A percentile compares a stretch with the other conserved stretches of the same genome.
These are phyloP conservation scores for Nasonia oneida DNA, from an alignment of 2,888 invertebrate genomes.

Conservation along the genomic window DNA sequence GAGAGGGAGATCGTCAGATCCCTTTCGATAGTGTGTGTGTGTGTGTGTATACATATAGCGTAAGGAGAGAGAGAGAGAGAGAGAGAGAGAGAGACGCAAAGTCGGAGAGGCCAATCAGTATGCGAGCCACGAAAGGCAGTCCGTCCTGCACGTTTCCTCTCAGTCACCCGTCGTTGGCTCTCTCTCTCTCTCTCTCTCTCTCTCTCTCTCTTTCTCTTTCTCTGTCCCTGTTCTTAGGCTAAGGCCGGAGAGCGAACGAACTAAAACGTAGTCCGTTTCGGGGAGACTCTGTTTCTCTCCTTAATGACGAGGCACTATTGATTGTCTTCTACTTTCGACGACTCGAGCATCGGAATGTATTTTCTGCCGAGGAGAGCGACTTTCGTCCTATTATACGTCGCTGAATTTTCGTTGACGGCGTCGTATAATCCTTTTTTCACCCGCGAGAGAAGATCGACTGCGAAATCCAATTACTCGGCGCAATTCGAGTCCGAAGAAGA, in stretches of 20 bases:
- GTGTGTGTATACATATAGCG: constrained; percentile 15
- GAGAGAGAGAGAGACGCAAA: constrained; percentile 51
- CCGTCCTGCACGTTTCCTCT: constrained; percentile 63
- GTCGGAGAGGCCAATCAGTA: constrained; percentile 74
- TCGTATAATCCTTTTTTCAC: background rate
- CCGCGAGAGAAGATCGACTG: background rate
- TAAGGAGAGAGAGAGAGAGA: background rate
- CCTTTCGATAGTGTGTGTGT: constrained; percentile 54
- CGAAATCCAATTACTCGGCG: background rate
- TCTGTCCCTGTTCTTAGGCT: constrained; percentile 64
- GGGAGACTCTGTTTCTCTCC: constrained; percentile 77
- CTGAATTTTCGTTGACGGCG: constrained; percentile 45
- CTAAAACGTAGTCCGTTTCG: constrained; percentile 76
- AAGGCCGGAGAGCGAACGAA: constrained; percentile 68
- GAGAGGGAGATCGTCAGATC: constrained; percentile 53
- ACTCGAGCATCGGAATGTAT: constrained; percentile 43
- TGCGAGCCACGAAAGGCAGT: constrained; percentile 77
- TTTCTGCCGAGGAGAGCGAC: constrained; percentile 36
- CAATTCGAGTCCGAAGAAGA: background rate
- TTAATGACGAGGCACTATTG: constrained; percentile 79
- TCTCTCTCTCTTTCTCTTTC: constrained; percentile 21
- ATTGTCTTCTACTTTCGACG: constrained; percentile 70
- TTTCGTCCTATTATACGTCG: background rate
- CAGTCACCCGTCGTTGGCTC: constrained; percentile 60
- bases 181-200: constrained; percentile 50